Conservation (phyloP, 2,888 invertebrate species). For the Campopleginae sp. region DNA sequence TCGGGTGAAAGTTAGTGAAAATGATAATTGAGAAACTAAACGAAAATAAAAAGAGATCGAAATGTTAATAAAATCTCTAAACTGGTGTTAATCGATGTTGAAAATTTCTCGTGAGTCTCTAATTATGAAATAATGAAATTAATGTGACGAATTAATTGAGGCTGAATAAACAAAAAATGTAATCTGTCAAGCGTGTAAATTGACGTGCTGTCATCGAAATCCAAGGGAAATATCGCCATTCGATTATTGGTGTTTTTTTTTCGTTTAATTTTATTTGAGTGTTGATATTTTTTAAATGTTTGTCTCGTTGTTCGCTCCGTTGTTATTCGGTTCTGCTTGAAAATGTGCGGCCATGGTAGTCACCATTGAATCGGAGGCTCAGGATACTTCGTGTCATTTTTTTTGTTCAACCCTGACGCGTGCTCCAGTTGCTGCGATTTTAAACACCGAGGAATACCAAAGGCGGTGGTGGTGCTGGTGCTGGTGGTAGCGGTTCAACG, state of each 20-base stretch:
- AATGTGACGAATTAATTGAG: neutral
- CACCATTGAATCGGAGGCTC: slow-evolving; percentile 45
- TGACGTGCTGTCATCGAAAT: neutral
- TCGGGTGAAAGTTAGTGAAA: neutral
- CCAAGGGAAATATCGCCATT: neutral
- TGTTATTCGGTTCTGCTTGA: neutral
- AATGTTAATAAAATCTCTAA: slow-evolving; percentile 10
- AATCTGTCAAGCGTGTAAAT: neutral
- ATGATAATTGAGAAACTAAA: neutral
- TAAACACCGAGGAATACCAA: slow-evolving; percentile 43
- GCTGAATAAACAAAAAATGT: neutral
- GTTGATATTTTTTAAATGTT: neutral
- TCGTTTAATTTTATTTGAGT: neutral
- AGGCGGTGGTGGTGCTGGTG: slow-evolving; percentile 43
- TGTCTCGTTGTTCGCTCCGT: neutral
- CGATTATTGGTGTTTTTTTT: neutral
- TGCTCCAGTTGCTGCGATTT: slow-evolving; percentile 22
- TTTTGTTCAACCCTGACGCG: slow-evolving; percentile 39
- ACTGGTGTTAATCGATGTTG: neutral
- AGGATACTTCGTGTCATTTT: slow-evolving; percentile 59
- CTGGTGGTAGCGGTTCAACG: slow-evolving; percentile 31
- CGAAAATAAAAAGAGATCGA: neutral
- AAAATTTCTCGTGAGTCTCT: neutral
- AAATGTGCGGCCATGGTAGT: slow-evolving; percentile 59
- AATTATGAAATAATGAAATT: neutral